These are phyloP conservation scores for Gymnothorax javanicus DNA, from an alignment of 2,797 vertebrate species.

Conservation along the genomic window DNA sequence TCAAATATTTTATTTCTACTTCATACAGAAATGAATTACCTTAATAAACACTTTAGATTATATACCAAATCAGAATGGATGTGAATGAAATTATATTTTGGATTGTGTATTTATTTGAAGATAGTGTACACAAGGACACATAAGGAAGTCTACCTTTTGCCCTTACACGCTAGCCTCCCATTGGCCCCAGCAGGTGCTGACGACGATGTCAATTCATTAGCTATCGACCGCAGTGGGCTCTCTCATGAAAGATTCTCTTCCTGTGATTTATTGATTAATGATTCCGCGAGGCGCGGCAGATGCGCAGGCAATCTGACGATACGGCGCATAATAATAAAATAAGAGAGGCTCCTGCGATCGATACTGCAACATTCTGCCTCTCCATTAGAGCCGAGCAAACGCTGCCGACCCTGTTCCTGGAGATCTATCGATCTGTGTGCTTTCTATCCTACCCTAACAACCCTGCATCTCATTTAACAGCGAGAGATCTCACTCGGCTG, in stretches of 20 bases:
- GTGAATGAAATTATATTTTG: no score
- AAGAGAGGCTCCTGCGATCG: neutral
- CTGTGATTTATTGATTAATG: slow-evolving; percentile 80
- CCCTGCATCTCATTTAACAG: no score
- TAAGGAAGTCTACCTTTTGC: no score
- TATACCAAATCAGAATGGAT: no score
- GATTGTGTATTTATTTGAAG: no score
- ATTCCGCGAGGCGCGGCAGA: slow-evolving; percentile 63
- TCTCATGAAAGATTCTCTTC: slow-evolving; percentile 78
- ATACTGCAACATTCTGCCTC: neutral
- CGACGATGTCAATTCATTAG: slow-evolving; percentile 62
- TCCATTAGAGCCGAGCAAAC: neutral
- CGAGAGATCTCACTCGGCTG: no score
- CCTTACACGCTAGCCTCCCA: neutral
- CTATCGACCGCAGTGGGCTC: slow-evolving; percentile 76
- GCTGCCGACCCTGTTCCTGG: no score
- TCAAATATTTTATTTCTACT: no score
- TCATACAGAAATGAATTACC: no score
- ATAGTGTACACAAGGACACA: neutral
- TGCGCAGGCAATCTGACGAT: slow-evolving; percentile 7
- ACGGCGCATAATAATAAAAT: neutral
- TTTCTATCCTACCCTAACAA: no score
- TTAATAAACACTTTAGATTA: no score
- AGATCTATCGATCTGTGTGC: no score
- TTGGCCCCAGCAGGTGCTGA: neutral